phyloP scores from a whole-genome alignment of 2,113 vertebrate genomes.

The Hipposideros armiger region DNA sequence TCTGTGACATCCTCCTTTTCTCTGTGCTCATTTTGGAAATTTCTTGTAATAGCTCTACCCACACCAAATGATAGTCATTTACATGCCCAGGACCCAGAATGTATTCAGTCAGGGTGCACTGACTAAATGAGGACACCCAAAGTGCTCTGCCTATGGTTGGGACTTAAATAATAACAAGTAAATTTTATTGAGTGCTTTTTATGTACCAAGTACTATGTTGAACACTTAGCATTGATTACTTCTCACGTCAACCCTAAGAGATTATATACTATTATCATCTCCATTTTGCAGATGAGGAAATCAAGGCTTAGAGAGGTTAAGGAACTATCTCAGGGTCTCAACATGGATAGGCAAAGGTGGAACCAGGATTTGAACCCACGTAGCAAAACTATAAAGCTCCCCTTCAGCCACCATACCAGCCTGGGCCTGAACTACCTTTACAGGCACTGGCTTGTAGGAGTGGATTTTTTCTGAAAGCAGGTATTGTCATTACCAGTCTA shows the following conservation, averaged over 20 bases:
- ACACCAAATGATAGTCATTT: not conserved
- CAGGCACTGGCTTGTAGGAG: not conserved
- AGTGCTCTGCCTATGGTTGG: not conserved
- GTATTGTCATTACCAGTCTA: not conserved
- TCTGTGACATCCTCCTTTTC: not conserved
- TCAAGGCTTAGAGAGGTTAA: slow-evolving; percentile 15
- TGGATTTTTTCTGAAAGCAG: slow-evolving; percentile 20
- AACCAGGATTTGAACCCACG: slow-evolving; percentile 23
- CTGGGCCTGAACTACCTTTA: not conserved
- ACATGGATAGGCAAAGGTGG: not conserved
- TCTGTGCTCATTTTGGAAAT: slow-evolving; percentile 34
- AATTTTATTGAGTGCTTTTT: not conserved
- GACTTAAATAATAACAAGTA: not conserved
- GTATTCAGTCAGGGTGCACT: not conserved
- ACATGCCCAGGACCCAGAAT: not conserved
- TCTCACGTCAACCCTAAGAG: not conserved
- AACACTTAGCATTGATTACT: not conserved
- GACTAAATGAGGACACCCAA: slow-evolving; percentile 19
- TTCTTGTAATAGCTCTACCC: slow-evolving; percentile 5
- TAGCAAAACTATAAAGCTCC: slow-evolving; percentile 4
- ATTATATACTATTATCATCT: not conserved
- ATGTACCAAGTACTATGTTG: not conserved
- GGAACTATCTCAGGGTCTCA: slow-evolving; percentile 27
- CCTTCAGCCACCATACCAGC: not conserved
- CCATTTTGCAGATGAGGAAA: not conserved